A percentile compares a stretch with the other conserved stretches of the same genome.
Evolutionary conservation across 2,113 vertebrate species (phyloP).

Genomic region (Tupaia chinensis): DNA sequence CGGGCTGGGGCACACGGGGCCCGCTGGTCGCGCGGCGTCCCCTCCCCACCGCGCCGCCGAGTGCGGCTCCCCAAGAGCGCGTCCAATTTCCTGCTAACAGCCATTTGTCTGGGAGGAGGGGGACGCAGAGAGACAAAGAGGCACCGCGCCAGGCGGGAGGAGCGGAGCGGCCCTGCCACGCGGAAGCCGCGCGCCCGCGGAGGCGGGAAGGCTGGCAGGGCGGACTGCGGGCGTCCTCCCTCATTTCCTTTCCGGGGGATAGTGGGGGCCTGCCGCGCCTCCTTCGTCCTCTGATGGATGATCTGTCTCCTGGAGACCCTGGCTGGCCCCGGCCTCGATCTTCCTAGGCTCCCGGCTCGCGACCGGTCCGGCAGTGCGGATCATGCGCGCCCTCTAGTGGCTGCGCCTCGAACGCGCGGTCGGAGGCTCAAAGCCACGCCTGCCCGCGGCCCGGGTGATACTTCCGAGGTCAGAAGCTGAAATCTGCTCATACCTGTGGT

Average conservation of each 20-base stretch:
- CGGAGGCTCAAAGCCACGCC: neutral
- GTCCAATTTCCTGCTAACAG: slow-evolving; percentile 67
- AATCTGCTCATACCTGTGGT: neutral
- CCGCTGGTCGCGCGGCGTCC: neutral
- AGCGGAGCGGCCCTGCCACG: slow-evolving; percentile 36
- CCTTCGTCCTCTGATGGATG: neutral
- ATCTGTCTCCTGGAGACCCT: neutral
- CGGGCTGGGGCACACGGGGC: neutral
- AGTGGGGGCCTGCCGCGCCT: neutral
- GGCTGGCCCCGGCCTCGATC: rapidly evolving
- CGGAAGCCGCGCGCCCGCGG: slow-evolving; percentile 1
- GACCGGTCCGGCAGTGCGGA: neutral
- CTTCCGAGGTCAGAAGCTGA: rapidly evolving
- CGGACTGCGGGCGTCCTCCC: neutral
- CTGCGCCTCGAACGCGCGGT: neutral
- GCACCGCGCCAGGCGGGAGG: slow-evolving; percentile 40
- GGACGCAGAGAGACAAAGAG: slow-evolving; percentile 73
- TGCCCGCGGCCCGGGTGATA: rapidly evolving
- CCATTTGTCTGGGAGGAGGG: slow-evolving; percentile 67
- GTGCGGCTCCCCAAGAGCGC: neutral
- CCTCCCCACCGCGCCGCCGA: neutral
- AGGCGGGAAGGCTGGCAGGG: neutral
- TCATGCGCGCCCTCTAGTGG: slow-evolving; percentile 51
- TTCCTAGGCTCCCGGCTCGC: rapidly evolving
- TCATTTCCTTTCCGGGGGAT: neutral